Conservation (phyloP, 2,797 vertebrate genomes). For the Lepilemur ruficaudatus region DNA sequence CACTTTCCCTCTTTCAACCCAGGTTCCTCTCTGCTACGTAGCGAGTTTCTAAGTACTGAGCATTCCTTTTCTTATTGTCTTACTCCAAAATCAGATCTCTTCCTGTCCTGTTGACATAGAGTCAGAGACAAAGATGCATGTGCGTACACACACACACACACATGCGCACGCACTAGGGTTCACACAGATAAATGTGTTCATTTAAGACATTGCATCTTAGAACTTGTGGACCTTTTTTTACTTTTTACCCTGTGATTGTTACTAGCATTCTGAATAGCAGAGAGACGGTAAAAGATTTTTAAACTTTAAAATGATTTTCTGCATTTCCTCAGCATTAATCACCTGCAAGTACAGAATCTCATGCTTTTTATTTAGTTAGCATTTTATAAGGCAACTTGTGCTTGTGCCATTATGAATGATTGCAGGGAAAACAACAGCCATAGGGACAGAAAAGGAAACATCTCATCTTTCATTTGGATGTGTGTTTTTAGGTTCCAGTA, state of each 20-base stretch:
- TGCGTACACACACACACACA: accelerated
- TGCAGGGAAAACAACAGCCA: not conserved
- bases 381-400: not conserved
- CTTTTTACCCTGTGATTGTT: not conserved
- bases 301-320: slow-evolving; percentile 31
- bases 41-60: not conserved
- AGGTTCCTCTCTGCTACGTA: not conserved
- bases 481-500: not conserved
- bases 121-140: not conserved
- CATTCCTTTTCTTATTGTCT: not conserved
- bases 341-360: not conserved
- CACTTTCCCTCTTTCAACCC: not conserved
- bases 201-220: not conserved
- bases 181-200: not conserved
- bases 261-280: not conserved
- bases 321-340: not conserved
- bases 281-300: not conserved
- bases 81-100: not conserved
- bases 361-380: not conserved
- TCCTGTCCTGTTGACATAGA: not conserved
- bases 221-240: not conserved
- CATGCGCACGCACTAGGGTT: not conserved
- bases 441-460: not conserved
- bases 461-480: not conserved
- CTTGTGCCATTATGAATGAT: not conserved